Evolutionary conservation across 2,888 invertebrate species (phyloP).

Genomic region (Altica lythri): DNA sequence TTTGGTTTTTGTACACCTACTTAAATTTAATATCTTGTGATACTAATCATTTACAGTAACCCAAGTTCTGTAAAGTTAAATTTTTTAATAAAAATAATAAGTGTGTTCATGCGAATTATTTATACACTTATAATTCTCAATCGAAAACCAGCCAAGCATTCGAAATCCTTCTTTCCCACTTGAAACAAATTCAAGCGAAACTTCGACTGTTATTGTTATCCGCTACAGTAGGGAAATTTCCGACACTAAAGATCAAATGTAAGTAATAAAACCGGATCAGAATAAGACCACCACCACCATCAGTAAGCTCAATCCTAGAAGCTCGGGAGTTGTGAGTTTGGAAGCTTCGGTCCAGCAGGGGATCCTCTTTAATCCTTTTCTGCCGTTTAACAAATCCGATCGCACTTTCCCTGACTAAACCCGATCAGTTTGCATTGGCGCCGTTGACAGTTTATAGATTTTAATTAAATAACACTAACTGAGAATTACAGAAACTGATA

Average conservation of each 20-base stretch:
- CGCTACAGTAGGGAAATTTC: constrained; percentile 26
- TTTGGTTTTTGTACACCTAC: no score
- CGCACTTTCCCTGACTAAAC: constrained; percentile 51
- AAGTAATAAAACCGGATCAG: constrained; percentile 44
- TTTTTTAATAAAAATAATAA: no score
- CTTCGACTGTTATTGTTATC: constrained; percentile 24
- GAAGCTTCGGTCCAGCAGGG: constrained; percentile 45
- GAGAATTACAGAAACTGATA: no score
- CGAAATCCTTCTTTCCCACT: constrained; percentile 18
- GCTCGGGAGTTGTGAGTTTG: constrained; percentile 30
- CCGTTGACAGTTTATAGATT: no score
- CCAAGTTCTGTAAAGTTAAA: no score
- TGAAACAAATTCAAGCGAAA: constrained; percentile 19
- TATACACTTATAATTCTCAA: constrained; percentile 3
- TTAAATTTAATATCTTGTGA: no score
- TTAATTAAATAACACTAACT: no score
- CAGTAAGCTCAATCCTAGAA: constrained; percentile 43
- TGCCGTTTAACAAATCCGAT: constrained; percentile 56
- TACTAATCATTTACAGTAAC: no score
- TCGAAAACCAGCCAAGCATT: neutral
- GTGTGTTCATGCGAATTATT: no score
- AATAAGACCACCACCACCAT: constrained; percentile 43
- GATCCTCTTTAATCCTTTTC: constrained; percentile 53
- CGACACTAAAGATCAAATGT: constrained; percentile 35
- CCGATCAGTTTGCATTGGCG: constrained; percentile 38